Evolutionary conservation across 2,797 vertebrate species (phyloP).

Genomic region (Chelmon rostratus): DNA sequence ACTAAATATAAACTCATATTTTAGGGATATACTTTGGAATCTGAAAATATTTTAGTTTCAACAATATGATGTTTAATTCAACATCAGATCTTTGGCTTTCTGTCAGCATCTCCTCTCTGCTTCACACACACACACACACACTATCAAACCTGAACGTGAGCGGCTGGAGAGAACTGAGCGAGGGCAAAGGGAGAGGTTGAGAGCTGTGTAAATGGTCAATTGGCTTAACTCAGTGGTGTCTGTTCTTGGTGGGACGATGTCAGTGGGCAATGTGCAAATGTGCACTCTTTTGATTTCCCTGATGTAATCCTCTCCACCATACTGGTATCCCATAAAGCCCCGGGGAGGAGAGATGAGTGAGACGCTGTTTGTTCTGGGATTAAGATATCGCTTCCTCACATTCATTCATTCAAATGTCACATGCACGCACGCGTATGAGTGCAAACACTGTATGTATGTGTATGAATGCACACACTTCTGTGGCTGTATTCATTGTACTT

Average conservation of each 20-base stretch:
- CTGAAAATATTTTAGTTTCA: background rate
- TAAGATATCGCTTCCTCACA: constrained; percentile 61
- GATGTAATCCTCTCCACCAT: constrained; percentile 74
- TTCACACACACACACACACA: constrained; percentile 20
- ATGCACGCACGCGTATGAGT: background rate
- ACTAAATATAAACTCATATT: too few relatives aligned
- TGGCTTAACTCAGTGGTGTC: constrained; percentile 73
- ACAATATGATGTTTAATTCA: background rate
- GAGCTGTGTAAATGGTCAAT: constrained; percentile 68
- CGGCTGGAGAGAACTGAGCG: constrained; percentile 40
- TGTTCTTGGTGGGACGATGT: constrained; percentile 71
- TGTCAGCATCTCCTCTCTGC: constrained; percentile 7
- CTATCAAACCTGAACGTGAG: constrained; percentile 46
- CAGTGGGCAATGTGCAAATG: constrained; percentile 75
- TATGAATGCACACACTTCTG: constrained; percentile 10
- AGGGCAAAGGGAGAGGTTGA: constrained; percentile 65
- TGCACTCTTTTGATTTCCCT: constrained; percentile 74
- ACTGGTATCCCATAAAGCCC: constrained; percentile 51
- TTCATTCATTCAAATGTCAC: constrained; percentile 65
- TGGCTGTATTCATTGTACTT: background rate
- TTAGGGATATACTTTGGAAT: too few relatives aligned
- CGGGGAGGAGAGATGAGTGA: constrained; percentile 62
- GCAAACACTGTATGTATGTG: constrained; percentile 15
- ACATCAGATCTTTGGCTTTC: constrained; percentile 13
- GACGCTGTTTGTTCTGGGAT: constrained; percentile 73